phyloP scores from a whole-genome alignment of 2,888 invertebrate genomes.

The Andrena haemorrhoa region DNA sequence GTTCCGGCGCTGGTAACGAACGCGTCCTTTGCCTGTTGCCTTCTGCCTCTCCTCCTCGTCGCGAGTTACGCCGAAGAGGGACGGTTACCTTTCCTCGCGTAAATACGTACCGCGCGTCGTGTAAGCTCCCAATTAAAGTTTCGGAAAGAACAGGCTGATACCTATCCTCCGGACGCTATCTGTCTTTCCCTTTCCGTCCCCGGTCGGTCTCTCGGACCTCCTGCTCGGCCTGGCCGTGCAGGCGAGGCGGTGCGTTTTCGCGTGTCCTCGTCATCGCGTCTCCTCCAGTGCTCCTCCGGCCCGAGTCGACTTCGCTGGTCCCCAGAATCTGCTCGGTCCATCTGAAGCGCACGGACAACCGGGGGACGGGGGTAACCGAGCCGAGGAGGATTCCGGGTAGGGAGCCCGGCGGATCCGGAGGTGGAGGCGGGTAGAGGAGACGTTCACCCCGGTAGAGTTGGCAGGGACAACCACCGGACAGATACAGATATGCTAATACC shows the following conservation, averaged over 20 bases:
- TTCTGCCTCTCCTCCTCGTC: conserved; percentile 24
- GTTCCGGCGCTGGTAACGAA: conserved; percentile 57
- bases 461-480: conserved; percentile 78
- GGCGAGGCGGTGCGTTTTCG: conserved; percentile 61
- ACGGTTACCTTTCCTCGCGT: conserved; percentile 53
- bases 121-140: conserved; percentile 74
- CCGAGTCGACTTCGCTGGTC: conserved; percentile 47
- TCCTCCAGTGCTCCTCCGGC: conserved; percentile 32
- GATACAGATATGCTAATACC: conserved; percentile 82
- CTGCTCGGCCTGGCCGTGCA: conserved; percentile 4
- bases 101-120: conserved; percentile 68
- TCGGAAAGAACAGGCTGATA: conserved; percentile 60
- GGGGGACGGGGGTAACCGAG: conserved; percentile 33
- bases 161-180: conserved; percentile 60
- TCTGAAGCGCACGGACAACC: conserved; percentile 60
- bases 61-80: conserved; percentile 17
- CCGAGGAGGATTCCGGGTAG: conserved; percentile 47
- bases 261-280: conserved; percentile 71
- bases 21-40: conserved; percentile 10
- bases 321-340: conserved; percentile 71
- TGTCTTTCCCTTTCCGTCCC: conserved; percentile 54
- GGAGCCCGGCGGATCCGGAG: conserved; percentile 50
- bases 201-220: conserved; percentile 16
- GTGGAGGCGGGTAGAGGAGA: conserved; percentile 68
- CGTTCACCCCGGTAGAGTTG: conserved; percentile 77